These are phyloP conservation scores for Notodonta dromedarius DNA, from an alignment of 2,888 invertebrate species.

Conservation along the genomic window DNA sequence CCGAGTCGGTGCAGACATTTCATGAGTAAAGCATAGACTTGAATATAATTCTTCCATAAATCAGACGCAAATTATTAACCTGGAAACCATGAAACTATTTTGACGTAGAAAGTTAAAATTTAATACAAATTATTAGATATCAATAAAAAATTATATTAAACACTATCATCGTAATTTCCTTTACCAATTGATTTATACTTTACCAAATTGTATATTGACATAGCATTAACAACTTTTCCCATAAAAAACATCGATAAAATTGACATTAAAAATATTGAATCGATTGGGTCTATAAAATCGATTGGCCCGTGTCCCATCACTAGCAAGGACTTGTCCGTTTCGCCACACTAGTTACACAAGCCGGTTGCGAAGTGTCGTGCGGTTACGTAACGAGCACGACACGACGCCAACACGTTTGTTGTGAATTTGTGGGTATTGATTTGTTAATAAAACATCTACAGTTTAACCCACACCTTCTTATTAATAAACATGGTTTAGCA, in stretches of 20 bases:
- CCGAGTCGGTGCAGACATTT: too few relatives aligned
- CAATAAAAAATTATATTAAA: too few relatives aligned
- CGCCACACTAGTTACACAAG: constrained; percentile 9
- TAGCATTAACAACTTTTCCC: background rate
- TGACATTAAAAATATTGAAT: background rate
- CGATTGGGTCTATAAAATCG: constrained; percentile 3
- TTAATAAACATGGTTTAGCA: too few relatives aligned
- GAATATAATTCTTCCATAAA: too few relatives aligned
- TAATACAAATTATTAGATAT: too few relatives aligned
- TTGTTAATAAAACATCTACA: background rate
- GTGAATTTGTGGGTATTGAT: background rate
- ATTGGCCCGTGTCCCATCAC: constrained; percentile 5
- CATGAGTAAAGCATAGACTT: too few relatives aligned
- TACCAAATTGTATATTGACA: background rate
- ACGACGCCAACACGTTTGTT: constrained; percentile 1
- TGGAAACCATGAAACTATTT: too few relatives aligned
- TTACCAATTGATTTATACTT: background rate
- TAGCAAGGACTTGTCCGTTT: constrained; percentile 7
- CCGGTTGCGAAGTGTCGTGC: constrained; percentile 4
- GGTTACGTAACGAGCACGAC: constrained; percentile 7
- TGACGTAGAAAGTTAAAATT: too few relatives aligned
- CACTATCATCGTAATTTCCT: background rate
- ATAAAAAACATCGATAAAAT: background rate
- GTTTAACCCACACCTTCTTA: too few relatives aligned
- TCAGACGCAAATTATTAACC: too few relatives aligned